Percentiles rank a stretch among this genome's conserved stretches.
Evolutionary conservation across 2,797 vertebrate genomes (phyloP).

Genomic region (Onychomys arenicola): DNA sequence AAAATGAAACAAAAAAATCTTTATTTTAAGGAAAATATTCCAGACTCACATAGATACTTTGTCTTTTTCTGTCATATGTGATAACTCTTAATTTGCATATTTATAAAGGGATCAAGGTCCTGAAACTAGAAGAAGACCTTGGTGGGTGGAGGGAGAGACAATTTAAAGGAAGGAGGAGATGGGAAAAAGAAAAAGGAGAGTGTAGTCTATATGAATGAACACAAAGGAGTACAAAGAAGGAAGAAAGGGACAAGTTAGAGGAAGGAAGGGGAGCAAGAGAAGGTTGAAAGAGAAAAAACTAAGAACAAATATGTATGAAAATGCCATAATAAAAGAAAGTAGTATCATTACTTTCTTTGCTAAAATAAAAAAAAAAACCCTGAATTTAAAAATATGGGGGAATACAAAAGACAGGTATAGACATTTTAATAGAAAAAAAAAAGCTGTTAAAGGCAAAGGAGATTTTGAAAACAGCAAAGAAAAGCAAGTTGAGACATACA

Average conservation of each 20-base stretch:
- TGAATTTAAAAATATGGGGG: background rate
- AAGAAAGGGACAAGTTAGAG: background rate
- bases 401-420: background rate
- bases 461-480: background rate
- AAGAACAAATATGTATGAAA: background rate
- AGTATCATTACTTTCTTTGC: background rate
- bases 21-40: background rate
- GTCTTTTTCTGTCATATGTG: background rate
- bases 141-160: background rate
- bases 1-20: background rate
- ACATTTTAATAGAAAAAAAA: background rate
- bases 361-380: background rate
- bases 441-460: background rate
- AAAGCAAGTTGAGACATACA: background rate
- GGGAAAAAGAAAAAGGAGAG: background rate
- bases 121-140: background rate
- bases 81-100: background rate
- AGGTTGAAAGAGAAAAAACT: background rate
- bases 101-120: background rate
- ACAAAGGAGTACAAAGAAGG: background rate
- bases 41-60: background rate
- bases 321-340: background rate
- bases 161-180: background rate
- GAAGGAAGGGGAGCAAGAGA: background rate
- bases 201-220: background rate